Evolutionary conservation across 2,888 invertebrate genomes (phyloP).

Genomic region (Cremastinae sp.): DNA sequence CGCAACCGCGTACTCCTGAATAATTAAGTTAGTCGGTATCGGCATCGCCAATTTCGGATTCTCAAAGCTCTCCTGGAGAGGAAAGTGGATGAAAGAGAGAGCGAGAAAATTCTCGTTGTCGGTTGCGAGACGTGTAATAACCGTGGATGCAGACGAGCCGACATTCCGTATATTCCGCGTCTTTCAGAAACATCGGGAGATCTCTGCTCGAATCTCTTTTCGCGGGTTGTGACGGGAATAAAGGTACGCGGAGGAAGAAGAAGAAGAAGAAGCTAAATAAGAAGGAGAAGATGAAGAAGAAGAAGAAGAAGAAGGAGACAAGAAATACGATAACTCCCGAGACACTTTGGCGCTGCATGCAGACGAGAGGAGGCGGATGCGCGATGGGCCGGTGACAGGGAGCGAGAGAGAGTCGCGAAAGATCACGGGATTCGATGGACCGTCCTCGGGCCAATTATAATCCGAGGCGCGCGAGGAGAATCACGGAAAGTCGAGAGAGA

Average conservation of each 20-base stretch:
- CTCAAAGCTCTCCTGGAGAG: too few species aligned
- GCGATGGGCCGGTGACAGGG: constrained; percentile 14
- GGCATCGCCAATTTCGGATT: too few species aligned
- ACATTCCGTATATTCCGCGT: constrained; percentile 14
- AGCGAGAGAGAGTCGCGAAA: constrained; percentile 20
- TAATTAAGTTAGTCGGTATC: too few species aligned
- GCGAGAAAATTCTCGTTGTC: neutral
- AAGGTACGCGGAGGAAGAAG: constrained; percentile 25
- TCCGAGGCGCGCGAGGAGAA: constrained; percentile 46
- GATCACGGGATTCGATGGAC: constrained; percentile 36
- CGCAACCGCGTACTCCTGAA: too few species aligned
- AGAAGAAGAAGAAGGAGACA: neutral
- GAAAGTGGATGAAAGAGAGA: too few species aligned
- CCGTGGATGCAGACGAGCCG: constrained; percentile 13
- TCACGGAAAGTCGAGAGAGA: constrained; percentile 44
- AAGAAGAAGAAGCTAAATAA: too few species aligned
- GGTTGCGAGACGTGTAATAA: constrained; percentile 15
- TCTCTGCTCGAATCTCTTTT: constrained; percentile 48
- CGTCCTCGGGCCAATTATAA: constrained; percentile 52
- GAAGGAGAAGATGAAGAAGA: too few species aligned
- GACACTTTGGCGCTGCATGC: constrained; percentile 25
- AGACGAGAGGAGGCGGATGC: constrained; percentile 14
- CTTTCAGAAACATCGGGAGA: constrained; percentile 11
- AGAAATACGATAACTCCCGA: constrained; percentile 35
- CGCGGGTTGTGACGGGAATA: constrained; percentile 38